These are phyloP conservation scores for Papilio gigon DNA, from an alignment of 2,888 invertebrate genomes.

Conservation along the genomic window DNA sequence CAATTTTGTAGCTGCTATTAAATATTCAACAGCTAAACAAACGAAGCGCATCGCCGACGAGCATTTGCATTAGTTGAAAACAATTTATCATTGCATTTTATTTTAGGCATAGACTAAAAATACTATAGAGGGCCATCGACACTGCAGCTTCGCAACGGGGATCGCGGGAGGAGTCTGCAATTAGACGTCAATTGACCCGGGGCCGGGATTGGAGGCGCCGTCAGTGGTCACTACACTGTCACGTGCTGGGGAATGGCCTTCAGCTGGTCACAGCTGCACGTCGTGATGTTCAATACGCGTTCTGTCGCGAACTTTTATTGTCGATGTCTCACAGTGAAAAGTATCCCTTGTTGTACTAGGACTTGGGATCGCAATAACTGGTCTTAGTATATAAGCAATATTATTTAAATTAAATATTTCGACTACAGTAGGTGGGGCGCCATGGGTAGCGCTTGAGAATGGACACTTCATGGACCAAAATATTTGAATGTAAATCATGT, in stretches of 20 bases:
- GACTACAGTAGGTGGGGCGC: no score
- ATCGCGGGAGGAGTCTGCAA: constrained; percentile 62
- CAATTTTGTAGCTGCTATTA: constrained; percentile 11
- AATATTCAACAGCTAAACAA: constrained; percentile 37
- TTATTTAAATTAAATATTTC: no score
- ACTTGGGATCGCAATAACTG: no score
- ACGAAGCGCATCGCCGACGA: constrained; percentile 13
- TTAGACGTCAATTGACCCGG: constrained; percentile 77
- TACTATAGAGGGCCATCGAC: constrained; percentile 63
- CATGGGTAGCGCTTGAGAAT: no score
- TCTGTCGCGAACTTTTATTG: constrained; percentile 23
- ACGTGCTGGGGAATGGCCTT: constrained; percentile 48
- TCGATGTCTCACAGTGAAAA: not conserved
- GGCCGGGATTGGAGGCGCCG: constrained; percentile 61
- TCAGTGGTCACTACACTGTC: constrained; percentile 42
- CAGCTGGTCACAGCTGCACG: constrained; percentile 42
- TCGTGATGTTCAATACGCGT: constrained; percentile 41
- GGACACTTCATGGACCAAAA: no score
- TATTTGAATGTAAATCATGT: no score
- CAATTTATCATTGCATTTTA: constrained; percentile 46
- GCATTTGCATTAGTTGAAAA: constrained; percentile 26
- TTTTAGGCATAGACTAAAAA: constrained; percentile 53
- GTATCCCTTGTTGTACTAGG: not conserved
- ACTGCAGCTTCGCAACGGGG: constrained; percentile 46
- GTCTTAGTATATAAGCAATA: no score